Evolutionary conservation across 2,888 invertebrate species (phyloP).

Genomic region (Torymus aiolomorphi): DNA sequence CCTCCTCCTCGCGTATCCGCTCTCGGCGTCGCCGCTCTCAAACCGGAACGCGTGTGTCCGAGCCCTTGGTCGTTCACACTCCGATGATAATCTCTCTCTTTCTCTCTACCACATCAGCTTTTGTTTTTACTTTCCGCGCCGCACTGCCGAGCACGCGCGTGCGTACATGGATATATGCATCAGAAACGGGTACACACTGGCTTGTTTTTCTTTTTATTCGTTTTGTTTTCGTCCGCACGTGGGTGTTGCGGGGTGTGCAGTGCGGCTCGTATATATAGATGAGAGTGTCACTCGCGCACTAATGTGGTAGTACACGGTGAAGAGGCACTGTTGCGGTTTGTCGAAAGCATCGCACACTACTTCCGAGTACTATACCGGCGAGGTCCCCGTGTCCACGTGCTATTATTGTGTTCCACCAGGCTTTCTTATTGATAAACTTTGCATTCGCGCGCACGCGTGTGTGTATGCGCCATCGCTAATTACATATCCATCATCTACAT

Average conservation of each 20-base stretch:
- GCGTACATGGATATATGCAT: background rate
- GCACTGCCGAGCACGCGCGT: background rate
- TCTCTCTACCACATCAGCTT: constrained; percentile 11
- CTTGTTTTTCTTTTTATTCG: constrained; percentile 1
- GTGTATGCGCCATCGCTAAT: too few species aligned
- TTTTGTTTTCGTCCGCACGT: background rate
- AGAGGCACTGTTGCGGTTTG: too few species aligned
- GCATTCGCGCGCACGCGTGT: too few species aligned
- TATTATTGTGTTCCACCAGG: too few species aligned
- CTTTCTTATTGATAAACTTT: too few species aligned
- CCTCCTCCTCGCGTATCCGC: too few species aligned
- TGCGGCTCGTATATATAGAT: constrained; percentile 18
- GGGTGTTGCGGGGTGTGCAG: background rate
- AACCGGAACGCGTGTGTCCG: constrained; percentile 12
- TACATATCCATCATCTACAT: too few species aligned
- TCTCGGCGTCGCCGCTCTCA: background rate
- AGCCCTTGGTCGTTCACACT: constrained; percentile 26
- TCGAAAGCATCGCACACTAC: too few species aligned
- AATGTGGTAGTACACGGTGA: too few species aligned
- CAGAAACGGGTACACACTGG: background rate
- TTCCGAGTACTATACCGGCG: too few species aligned
- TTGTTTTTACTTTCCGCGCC: background rate
- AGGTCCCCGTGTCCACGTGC: too few species aligned
- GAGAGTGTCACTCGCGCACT: constrained; percentile 37
- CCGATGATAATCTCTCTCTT: background rate